Base-by-base conservation (phyloP, 2,113 vertebrate species). In the Sylvia atricapilla region DNA sequence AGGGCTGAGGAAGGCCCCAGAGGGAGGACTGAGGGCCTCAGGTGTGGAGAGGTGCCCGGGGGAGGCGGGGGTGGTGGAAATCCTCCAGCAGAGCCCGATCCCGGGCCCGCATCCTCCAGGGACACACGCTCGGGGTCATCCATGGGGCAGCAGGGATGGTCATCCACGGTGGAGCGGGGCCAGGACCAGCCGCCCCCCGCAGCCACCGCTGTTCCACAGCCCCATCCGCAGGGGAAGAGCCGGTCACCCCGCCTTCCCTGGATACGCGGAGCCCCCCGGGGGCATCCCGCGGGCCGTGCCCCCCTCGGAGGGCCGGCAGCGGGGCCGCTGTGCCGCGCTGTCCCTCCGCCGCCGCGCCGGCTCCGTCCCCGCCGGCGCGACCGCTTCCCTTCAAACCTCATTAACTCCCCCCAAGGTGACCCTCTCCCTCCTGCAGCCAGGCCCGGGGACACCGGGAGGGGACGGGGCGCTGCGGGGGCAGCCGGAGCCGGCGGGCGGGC, bases 401-500 rank as follows among this genome's bases (percentile, higher is more conserved):
- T 97, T 97, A 96, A 94, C 93, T 95, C 87, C 93, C 95, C 94
- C 89, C 95, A 97, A 96, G 97, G 96, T 96, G 94, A 95, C 95
- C 91, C 91, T 84, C 84, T 87, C 80, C 81, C 80, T 95, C 94
- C 89, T 9, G 89, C 94, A 66, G 93, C 72, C 59, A 24, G 82
- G 82, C 82, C 69, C 27, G 72, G 86, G 69, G 73, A 83, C 5
- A 4, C 3, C 35, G 4, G 53, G 37, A 53, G 30, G 60, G 59
- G 72, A 62, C 10, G 18, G 63, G 78, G 66, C 3, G 44, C 68
- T 10, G 3, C 2, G 23, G 10, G 68, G 23, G 12, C 41, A 31
- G 50, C 46, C 41, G 15, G 1, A 46, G 9, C 60, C 15, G 55
- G 0, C 35, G 5, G 30, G 9, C 1, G 4, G 25, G 18, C 15